A percentile compares a stretch with the other conserved stretches of the same genome.
phyloP scores from a whole-genome alignment of 2,797 vertebrate species.

The Neosilurus mollespiculum region DNA sequence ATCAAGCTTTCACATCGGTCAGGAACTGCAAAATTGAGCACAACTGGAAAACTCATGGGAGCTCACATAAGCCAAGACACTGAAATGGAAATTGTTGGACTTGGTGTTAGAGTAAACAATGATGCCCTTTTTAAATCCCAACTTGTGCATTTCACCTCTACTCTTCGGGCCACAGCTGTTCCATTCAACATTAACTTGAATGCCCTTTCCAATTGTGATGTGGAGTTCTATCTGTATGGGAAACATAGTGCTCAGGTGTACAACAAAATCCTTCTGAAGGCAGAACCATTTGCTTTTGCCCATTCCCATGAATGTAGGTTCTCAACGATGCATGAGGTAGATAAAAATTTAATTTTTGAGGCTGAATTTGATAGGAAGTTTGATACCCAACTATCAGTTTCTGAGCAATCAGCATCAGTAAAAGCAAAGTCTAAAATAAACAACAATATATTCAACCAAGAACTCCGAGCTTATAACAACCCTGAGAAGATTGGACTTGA shows the following conservation, averaged over 20 bases:
- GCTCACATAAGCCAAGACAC: constrained; percentile 80
- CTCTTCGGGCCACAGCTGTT: constrained; percentile 72
- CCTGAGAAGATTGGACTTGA: constrained; percentile 80
- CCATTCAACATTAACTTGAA: constrained; percentile 85
- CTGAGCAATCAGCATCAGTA: constrained; percentile 77
- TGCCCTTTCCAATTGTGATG: constrained; percentile 79
- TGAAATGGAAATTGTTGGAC: constrained; percentile 78
- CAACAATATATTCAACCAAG: constrained; percentile 79
- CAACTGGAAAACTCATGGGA: constrained; percentile 78
- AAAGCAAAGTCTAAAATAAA: constrained; percentile 85
- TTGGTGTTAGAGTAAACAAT: constrained; percentile 77
- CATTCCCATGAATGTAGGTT: constrained; percentile 85
- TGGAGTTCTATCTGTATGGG: constrained; percentile 77
- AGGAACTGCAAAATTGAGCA: constrained; percentile 81
- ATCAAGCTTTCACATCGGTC: constrained; percentile 75
- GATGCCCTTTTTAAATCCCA: constrained; percentile 81
- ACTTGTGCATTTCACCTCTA: constrained; percentile 78
- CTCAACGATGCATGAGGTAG: constrained; percentile 74
- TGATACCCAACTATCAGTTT: constrained; percentile 73
- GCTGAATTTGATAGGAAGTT: constrained; percentile 77
- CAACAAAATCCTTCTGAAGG: constrained; percentile 83
- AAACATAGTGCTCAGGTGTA: constrained; percentile 85
- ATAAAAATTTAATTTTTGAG: constrained; percentile 63
- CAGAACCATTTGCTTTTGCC: constrained; percentile 81
- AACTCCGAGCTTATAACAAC: constrained; percentile 81